Percentiles rank a stretch among this genome's conserved stretches.
Conservation (phyloP, 2,797 vertebrate genomes). For the Trematomus bernacchii region DNA sequence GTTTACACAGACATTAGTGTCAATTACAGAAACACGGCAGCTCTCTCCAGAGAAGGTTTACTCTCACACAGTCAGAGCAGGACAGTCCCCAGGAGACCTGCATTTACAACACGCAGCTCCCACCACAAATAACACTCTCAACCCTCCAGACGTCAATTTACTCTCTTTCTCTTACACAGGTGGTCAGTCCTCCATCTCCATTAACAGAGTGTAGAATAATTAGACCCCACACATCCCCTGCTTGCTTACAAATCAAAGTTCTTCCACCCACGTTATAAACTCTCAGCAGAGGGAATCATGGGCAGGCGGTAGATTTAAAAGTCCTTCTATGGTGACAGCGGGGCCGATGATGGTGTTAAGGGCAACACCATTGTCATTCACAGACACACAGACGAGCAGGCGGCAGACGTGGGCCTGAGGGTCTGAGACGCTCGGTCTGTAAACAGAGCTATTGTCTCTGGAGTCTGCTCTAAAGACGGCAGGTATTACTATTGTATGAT, state of each 20-base stretch:
- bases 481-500: conserved; percentile 36
- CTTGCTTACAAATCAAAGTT: conserved; percentile 27
- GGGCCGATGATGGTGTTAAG: conserved; percentile 54
- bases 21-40: conserved; percentile 67
- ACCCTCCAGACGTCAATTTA: conserved; percentile 28
- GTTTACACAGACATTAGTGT: conserved; percentile 80
- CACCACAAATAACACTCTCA: conserved; percentile 47
- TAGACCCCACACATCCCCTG: neutral
- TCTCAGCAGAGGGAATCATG: conserved; percentile 6
- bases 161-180: conserved; percentile 20
- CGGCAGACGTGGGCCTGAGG: conserved; percentile 62
- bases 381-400: conserved; percentile 77
- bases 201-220: conserved; percentile 10
- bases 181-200: conserved; percentile 9
- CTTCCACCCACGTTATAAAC: neutral
- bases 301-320: conserved; percentile 22
- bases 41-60: conserved; percentile 39
- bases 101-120: conserved; percentile 48
- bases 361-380: conserved; percentile 81
- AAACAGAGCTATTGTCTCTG: conserved; percentile 76
- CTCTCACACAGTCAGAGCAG: conserved; percentile 45
- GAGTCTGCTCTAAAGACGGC: conserved; percentile 53
- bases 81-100: conserved; percentile 42
- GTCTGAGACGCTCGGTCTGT: conserved; percentile 65
- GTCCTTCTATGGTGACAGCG: conserved; percentile 45